Evolutionary conservation across 2,113 vertebrate genomes (phyloP).

Genomic region (Oryctolagus cuniculus): mOryCun1.1 NC_091442.1:61191001-61191500

Average conservation of each 20-base stretch:
- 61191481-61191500: no score
- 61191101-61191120: no score
- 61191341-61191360: not conserved
- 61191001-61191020: no score
- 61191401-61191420: constrained; percentile 7
- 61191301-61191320: not conserved
- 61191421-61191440: not conserved
- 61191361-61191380: not conserved
- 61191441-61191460: not conserved
- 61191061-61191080: no score
- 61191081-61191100: no score
- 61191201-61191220: not conserved
- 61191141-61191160: no score
- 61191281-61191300: not conserved
- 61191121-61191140: no score
- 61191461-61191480: no score
- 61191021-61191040: no score
- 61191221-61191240: not conserved
- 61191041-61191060: no score
- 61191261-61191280: not conserved
- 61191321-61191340: not conserved
- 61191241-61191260: not conserved
- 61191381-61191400: not conserved
- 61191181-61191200: not conserved
- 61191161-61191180: not conserved